A percentile compares a stretch with the other conserved stretches of the same genome.
These are phyloP conservation scores for Phalacrocorax carbo DNA, from an alignment of 2,113 vertebrate species.

Conservation along the genomic window DNA sequence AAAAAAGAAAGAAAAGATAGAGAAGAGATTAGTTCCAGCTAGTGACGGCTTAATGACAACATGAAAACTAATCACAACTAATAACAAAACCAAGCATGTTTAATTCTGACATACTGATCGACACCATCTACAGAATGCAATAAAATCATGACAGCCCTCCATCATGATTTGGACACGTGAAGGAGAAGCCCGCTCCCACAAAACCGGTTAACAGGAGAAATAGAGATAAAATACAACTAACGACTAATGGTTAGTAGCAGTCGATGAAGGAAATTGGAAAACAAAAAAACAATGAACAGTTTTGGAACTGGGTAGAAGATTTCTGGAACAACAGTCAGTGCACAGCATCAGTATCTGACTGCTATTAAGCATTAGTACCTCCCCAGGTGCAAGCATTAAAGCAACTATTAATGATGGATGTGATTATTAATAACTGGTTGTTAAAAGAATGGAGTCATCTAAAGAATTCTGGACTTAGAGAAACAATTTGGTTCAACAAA, in stretches of 20 bases:
- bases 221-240: conserved; percentile 84
- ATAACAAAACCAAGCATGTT: conserved; percentile 88
- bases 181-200: conserved; percentile 81
- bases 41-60: conserved; percentile 99
- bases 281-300: conserved; percentile 74
- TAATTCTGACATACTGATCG: conserved; percentile 84
- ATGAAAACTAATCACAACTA: conserved; percentile 95
- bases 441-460: conserved; percentile 89
- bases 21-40: conserved; percentile 99
- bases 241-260: conserved; percentile 90
- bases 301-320: conserved; percentile 71
- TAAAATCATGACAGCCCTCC: conserved; percentile 87
- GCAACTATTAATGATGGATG: conserved; percentile 89
- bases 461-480: conserved; percentile 78
- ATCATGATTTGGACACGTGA: conserved; percentile 89
- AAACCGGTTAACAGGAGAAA: conserved; percentile 82
- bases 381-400: conserved; percentile 88
- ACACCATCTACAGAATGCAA: conserved; percentile 87
- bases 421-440: conserved; percentile 92
- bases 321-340: conserved; percentile 76
- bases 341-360: conserved; percentile 80
- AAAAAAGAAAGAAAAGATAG: conserved; percentile 91
- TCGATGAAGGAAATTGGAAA: conserved; percentile 79
- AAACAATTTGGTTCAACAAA: conserved; percentile 86
- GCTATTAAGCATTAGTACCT: conserved; percentile 94